Conservation (phyloP, 2,888 invertebrate genomes). For the Mayetiola destructor region DNA sequence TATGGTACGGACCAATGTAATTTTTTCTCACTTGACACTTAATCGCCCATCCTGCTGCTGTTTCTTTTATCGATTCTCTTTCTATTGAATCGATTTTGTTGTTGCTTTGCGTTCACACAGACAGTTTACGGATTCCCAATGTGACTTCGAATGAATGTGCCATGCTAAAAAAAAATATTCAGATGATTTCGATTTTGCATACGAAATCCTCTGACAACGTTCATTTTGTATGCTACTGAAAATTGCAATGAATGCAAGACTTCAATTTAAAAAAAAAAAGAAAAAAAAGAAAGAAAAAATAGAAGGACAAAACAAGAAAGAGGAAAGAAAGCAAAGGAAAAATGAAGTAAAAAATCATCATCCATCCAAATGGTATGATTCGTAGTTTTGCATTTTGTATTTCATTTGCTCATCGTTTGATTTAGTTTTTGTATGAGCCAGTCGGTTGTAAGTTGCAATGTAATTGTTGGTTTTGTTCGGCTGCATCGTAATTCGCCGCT, state of each 20-base stretch:
- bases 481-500: too few relatives aligned
- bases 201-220: background rate
- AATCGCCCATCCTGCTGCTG: background rate
- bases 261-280: background rate
- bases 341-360: too few relatives aligned
- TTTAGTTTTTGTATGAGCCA: too few relatives aligned
- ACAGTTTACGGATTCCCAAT: background rate
- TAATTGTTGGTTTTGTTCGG: too few relatives aligned
- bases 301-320: background rate
- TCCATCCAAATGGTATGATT: too few relatives aligned
- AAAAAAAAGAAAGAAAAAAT: background rate
- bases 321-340: background rate
- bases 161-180: background rate
- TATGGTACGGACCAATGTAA: slow-evolving; percentile 1
- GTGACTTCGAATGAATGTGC: background rate
- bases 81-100: background rate
- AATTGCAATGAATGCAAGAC: too few relatives aligned
- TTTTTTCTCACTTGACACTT: slow-evolving; percentile 1
- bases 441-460: too few relatives aligned
- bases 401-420: too few relatives aligned
- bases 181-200: background rate
- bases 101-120: background rate
- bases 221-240: background rate
- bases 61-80: background rate
- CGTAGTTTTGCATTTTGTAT: too few relatives aligned